These are phyloP conservation scores for Centropristis striata DNA, from an alignment of 2,113 vertebrate species.

Conservation along the genomic window DNA sequence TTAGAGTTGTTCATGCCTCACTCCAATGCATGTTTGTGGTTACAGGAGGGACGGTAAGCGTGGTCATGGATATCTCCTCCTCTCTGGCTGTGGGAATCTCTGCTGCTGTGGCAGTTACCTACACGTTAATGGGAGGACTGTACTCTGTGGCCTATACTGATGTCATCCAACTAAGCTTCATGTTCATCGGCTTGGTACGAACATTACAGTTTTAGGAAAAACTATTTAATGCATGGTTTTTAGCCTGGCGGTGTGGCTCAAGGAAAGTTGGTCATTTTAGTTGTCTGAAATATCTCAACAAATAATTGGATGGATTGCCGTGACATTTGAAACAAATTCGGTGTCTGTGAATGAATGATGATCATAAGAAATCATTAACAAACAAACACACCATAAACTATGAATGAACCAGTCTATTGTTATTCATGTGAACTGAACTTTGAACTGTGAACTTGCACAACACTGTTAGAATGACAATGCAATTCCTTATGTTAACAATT, in stretches of 20 bases:
- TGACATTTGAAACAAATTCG: no score
- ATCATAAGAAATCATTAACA: no score
- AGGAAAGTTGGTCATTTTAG: no score
- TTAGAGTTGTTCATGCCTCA: not conserved
- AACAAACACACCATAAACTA: no score
- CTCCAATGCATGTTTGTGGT: conserved; percentile 1
- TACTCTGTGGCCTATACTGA: conserved; percentile 89
- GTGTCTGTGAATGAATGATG: no score
- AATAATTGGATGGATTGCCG: not conserved
- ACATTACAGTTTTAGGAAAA: conserved; percentile 34
- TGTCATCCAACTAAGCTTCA: conserved; percentile 84
- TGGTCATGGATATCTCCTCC: conserved; percentile 80
- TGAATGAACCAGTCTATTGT: no score
- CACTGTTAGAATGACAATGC: no score
- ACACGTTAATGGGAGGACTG: conserved; percentile 86
- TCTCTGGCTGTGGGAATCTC: conserved; percentile 80
- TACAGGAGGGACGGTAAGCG: conserved; percentile 83
- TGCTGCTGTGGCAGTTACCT: conserved; percentile 80
- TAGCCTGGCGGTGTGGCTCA: not conserved
- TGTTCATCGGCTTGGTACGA: conserved; percentile 81
- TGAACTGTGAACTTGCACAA: no score
- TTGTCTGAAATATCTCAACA: not conserved
- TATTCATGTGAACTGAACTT: no score
- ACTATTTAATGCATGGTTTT: not conserved
- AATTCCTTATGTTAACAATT: no score